Conservation (phyloP, 2,113 vertebrate genomes). For the Osmerus eperlanus region DNA sequence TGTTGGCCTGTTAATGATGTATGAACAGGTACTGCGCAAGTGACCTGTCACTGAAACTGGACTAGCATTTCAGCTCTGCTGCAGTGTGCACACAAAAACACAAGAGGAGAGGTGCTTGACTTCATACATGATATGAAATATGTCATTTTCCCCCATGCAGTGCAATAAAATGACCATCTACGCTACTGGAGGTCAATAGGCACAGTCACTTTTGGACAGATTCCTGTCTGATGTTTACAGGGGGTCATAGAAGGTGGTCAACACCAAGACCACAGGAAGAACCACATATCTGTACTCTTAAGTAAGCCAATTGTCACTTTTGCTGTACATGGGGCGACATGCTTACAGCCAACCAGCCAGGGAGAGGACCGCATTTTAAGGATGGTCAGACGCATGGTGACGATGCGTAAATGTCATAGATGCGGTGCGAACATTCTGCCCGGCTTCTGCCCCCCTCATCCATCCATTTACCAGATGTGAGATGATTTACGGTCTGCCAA, state of each 20-base stretch:
- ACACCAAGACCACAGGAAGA: no score
- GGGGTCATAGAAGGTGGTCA: no score
- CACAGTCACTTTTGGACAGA: no score
- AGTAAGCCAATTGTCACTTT: no score
- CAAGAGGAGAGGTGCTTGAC: neutral
- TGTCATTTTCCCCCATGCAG: no score
- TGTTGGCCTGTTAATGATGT: neutral
- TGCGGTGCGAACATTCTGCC: slow-evolving; percentile 18
- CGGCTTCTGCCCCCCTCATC: slow-evolving; percentile 11
- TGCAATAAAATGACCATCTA: no score
- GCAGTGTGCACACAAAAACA: neutral
- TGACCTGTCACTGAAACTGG: neutral
- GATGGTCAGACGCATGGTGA: slow-evolving; percentile 16
- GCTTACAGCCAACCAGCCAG: no score
- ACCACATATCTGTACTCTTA: no score
- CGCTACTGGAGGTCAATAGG: no score
- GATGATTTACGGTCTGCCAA: slow-evolving; percentile 40
- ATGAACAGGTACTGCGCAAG: slow-evolving; percentile 5
- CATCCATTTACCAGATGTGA: slow-evolving; percentile 37
- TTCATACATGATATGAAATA: neutral
- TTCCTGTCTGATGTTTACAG: no score
- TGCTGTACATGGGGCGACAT: no score
- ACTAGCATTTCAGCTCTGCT: neutral
- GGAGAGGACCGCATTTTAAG: slow-evolving; percentile 2
- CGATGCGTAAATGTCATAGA: slow-evolving; percentile 27